Base-by-base conservation (phyloP, 2,888 invertebrate species). In the Polydrusus cervinus region DNA sequence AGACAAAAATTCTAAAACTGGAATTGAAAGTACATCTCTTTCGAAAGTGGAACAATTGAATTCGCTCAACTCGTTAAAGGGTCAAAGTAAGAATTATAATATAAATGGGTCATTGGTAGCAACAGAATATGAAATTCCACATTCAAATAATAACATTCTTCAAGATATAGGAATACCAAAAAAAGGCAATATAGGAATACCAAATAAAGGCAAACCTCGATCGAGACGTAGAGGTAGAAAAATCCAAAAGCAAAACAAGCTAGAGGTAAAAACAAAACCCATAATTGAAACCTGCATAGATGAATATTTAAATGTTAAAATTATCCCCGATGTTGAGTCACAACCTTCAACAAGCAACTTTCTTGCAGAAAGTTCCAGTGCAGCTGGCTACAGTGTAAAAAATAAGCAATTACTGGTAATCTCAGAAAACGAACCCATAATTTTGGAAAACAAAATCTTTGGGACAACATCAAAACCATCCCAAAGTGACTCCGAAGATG, bases 371-470 rank as follows among this genome's bases (percentile, higher is more conserved):
- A 40, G 20, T 13, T 53, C 9, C 14, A 53, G 13, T 66, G 18
- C 13, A 16, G 7, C 49, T 16, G 13, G n/a, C 7, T 1, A 1
- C 9, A 49, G 14, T 0, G 3, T 1, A 51, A 40, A 9, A 40
- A 66, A 51, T 10, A 38, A 60, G 11, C 38, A 75, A 55, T 49
- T 57, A 38, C 38, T 43, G 34, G 14, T 64, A 65, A 18, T 51
- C 7, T 75, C 77, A 14, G 82, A 82, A 75, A 80, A 81, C 49
- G 84, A 83, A 74, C 81, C 82, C 13, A 76, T 75, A 51, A 62
- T 83, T 47, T 70, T 83, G 74, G 83, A 84, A 77, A 83, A 80
- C 67, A 83, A 83, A 78, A 20, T 51, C 30, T 72, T 83, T 30
- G 64, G 69, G 13, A 9, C 18, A 5, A 9, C 62, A 43, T 40